Conservation (phyloP, 2,113 vertebrate species). For the Brachyhypopomus gauderio region DNA sequence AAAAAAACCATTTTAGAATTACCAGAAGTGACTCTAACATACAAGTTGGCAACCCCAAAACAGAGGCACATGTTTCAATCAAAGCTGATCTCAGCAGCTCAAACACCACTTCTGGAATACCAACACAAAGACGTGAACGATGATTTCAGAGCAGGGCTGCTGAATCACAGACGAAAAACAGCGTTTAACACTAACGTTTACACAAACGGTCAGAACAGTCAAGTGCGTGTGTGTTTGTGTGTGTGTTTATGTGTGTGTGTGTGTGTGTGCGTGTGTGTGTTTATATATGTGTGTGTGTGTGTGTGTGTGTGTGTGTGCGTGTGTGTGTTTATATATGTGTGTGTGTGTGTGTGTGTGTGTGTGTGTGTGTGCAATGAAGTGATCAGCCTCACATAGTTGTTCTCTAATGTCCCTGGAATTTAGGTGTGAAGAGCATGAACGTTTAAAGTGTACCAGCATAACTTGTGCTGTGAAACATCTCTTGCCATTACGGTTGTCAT, state of each 20-base stretch:
- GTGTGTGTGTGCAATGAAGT: neutral
- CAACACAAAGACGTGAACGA: too few species aligned
- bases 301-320: slow-evolving; percentile 3
- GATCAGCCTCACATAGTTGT: too few species aligned
- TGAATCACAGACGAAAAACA: too few species aligned
- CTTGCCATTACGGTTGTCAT: too few species aligned
- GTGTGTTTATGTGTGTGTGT: slow-evolving; percentile 7
- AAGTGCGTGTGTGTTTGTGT: neutral
- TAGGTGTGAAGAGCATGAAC: too few species aligned
- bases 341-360: neutral
- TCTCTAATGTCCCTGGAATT: too few species aligned
- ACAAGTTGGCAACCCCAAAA: neutral
- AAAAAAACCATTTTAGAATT: neutral
- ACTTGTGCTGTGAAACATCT: too few species aligned
- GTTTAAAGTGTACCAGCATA: too few species aligned
- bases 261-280: neutral
- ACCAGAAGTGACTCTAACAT: neutral
- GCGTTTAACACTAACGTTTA: too few species aligned
- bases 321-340: neutral
- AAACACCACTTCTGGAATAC: too few species aligned
- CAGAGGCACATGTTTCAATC: neutral
- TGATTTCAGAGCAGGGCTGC: too few species aligned
- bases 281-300: neutral
- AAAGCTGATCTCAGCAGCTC: neutral
- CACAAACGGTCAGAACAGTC: neutral